phyloP scores from a whole-genome alignment of 2,113 vertebrate species.

The Prietella phreatophila region DNA sequence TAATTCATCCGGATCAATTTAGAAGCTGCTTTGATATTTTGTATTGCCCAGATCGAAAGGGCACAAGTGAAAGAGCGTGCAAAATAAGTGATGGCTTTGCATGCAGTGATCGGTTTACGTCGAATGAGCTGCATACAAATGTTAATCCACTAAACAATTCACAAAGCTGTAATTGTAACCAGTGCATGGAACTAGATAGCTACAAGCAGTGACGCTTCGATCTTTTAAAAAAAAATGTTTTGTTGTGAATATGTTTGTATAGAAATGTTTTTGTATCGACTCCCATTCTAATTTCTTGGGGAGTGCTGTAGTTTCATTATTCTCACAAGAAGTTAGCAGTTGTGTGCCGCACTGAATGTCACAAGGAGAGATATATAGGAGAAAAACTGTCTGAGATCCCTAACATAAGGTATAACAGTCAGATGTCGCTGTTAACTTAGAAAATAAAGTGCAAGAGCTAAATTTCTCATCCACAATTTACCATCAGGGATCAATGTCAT shows the following conservation, averaged over 20 bases:
- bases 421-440: not conserved
- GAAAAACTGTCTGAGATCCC: not conserved
- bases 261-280: not conserved
- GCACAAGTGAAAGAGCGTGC: constrained; percentile 27
- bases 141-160: constrained; percentile 6
- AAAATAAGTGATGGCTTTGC: not conserved
- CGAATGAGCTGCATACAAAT: constrained; percentile 18
- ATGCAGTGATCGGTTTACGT: not conserved
- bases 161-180: constrained; percentile 2
- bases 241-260: not conserved
- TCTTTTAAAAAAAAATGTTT: not conserved
- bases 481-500: not conserved
- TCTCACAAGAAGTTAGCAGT: not conserved
- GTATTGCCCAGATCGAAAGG: constrained; percentile 43
- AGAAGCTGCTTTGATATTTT: constrained; percentile 46
- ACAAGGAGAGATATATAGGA: not conserved
- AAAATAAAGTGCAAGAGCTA: not conserved
- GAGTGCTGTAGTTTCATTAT: not conserved
- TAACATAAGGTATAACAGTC: not conserved
- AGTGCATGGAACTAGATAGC: not conserved
- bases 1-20: constrained; percentile 44
- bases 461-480: not conserved
- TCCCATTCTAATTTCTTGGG: not conserved
- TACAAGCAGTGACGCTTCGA: not conserved
- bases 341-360: not conserved